A percentile compares a stretch with the other conserved stretches of the same genome.
Evolutionary conservation across 2,113 vertebrate species (phyloP).

Genomic region (Perccottus glenii): DNA sequence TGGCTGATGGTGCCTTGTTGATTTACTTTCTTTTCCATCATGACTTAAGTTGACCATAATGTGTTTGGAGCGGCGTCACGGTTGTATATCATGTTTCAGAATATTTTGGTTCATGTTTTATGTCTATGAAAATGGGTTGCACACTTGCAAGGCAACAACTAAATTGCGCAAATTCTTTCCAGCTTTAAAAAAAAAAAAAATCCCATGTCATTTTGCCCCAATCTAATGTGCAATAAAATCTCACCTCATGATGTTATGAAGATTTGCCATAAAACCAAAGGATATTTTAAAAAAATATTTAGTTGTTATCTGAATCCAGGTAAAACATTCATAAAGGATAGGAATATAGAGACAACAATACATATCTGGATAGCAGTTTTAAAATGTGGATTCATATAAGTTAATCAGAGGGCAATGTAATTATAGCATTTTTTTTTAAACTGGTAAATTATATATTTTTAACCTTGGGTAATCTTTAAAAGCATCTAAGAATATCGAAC

Average conservation of each 20-base stretch:
- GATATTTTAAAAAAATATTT: too few species aligned
- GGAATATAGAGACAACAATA: too few species aligned
- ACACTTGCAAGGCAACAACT: neutral
- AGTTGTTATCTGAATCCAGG: too few species aligned
- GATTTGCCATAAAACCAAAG: neutral
- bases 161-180: neutral
- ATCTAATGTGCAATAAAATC: neutral
- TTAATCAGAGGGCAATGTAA: too few species aligned
- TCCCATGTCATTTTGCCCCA: neutral
- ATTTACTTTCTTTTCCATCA: conserved; percentile 75
- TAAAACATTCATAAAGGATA: too few species aligned
- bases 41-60: conserved; percentile 77
- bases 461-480: too few species aligned
- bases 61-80: conserved; percentile 57
- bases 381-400: too few species aligned
- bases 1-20: conserved; percentile 67
- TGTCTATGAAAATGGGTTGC: neutral
- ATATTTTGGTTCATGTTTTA: conserved; percentile 30
- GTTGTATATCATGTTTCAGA: conserved; percentile 48
- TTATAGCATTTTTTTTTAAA: too few species aligned
- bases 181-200: neutral
- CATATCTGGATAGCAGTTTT: too few species aligned
- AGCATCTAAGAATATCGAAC: too few species aligned
- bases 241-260: neutral
- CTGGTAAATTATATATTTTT: too few species aligned